phyloP scores from a whole-genome alignment of 2,113 vertebrate species.

The Centrocercus urophasianus region DNA sequence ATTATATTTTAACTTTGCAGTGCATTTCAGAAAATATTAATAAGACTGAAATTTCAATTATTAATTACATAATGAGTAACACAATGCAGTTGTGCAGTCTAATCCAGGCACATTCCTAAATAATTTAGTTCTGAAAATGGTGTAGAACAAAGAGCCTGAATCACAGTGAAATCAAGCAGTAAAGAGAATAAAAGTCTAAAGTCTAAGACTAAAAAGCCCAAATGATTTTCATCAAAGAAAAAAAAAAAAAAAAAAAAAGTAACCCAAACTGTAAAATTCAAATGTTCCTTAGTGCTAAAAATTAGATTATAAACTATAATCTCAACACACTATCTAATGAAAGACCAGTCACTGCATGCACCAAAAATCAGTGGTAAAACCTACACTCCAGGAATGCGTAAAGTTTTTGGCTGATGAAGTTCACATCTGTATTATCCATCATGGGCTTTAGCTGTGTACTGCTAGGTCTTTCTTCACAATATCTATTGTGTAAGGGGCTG shows the following conservation, averaged over 20 bases:
- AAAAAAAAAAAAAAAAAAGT: background rate
- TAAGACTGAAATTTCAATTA: conserved; percentile 63
- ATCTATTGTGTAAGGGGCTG: background rate
- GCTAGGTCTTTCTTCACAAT: background rate
- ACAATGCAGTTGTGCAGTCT: conserved; percentile 40
- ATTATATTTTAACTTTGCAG: conserved; percentile 42
- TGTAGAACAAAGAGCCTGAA: conserved; percentile 20
- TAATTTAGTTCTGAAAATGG: conserved; percentile 63
- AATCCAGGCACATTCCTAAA: conserved; percentile 41
- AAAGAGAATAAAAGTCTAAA: background rate
- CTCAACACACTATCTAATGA: background rate
- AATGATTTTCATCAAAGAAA: background rate
- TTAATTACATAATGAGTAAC: conserved; percentile 62
- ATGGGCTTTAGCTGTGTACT: background rate
- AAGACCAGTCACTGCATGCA: background rate
- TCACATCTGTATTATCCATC: background rate
- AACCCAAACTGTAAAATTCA: background rate
- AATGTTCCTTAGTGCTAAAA: background rate
- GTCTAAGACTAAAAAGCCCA: background rate
- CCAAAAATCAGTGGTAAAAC: background rate
- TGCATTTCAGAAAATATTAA: conserved; percentile 56
- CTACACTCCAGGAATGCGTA: background rate
- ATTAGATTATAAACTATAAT: conserved; percentile 2
- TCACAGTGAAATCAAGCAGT: conserved; percentile 17
- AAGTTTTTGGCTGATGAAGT: background rate